Evolutionary conservation across 53 echinoderm and acorn worm species (phyloP), one percentile per base, ranked within the genome.

Genomic region (Actinopyga echinites): DNA sequence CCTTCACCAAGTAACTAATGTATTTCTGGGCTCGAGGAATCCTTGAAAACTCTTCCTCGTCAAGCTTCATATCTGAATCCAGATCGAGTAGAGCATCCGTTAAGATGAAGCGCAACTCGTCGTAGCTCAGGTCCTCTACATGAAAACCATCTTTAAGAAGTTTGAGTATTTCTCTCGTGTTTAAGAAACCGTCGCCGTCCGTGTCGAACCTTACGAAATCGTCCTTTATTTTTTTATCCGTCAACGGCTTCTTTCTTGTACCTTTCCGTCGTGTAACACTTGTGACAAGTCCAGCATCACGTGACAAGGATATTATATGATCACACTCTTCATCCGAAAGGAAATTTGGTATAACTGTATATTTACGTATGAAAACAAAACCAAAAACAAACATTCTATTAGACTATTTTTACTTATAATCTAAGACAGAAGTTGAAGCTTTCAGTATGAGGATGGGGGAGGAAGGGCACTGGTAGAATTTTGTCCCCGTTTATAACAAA

Each of bases 331-430:
- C 77, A 56, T 77, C 77, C 54, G 54, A 30, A 26, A 77, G 49
- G 56, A 77, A 77, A 31, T 77, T 56, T 5, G 77, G 77, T 77
- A 77, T 77, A 55, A 77, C 77, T 77, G 29, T 12, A n/a, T n/a
- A n/a, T n/a, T n/a, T 49, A 15, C 13, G 17, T 2, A 17, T 49
- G 49, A 17, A 15, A 49, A 15, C 49, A 49, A 37, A 37, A n/a
- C n/a, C n/a, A 7, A 49, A 49, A 49, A 15, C 13, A 0, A 17
- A 49, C 3, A 49, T 1, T 49, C 15, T 3, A 44, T 8, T 8
- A 44, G 7, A 13, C 12, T 44, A n/a, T n/a, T n/a, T n/a, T n/a
- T n/a, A n/a, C n/a, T n/a, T n/a, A n/a, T n/a, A n/a, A n/a, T n/a
- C n/a, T n/a, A n/a, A n/a, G n/a, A n/a, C n/a, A n/a, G n/a, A n/a